Conservation (phyloP, 53 echinoderm and acorn worm species). For the Hippasteria phrygiana region DNA sequence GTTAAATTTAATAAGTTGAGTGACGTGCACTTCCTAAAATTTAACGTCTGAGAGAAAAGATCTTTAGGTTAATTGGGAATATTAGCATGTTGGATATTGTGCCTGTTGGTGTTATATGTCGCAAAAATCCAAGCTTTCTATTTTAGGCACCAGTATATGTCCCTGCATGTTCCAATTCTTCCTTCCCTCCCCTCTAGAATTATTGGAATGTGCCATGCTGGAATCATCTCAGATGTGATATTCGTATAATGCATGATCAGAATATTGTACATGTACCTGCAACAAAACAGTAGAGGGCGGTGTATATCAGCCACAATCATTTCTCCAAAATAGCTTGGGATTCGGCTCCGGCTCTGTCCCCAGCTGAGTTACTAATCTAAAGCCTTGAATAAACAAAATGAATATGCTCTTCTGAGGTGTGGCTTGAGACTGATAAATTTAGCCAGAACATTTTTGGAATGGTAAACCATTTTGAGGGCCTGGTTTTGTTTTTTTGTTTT, state of each 20-base stretch:
- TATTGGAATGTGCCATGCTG: conserved; percentile 43
- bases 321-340: no score
- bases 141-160: background rate
- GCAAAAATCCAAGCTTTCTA: background rate
- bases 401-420: no score
- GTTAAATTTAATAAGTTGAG: background rate
- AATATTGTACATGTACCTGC: background rate
- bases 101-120: conserved; percentile 10
- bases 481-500: no score
- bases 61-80: background rate
- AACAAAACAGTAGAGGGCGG: background rate
- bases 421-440: no score
- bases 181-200: background rate
- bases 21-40: background rate
- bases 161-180: background rate
- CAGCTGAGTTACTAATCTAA: no score
- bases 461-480: no score
- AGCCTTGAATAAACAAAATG: no score
- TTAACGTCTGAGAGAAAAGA: background rate
- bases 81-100: background rate
- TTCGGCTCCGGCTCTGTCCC: no score
- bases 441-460: no score
- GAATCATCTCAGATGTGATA: background rate
- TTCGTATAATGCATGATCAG: conserved; percentile 11
- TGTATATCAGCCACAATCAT: no score